Percentiles rank a stretch among this genome's conserved stretches.
Conservation (phyloP, 2,113 vertebrate species). For the Neotoma lepida region DNA sequence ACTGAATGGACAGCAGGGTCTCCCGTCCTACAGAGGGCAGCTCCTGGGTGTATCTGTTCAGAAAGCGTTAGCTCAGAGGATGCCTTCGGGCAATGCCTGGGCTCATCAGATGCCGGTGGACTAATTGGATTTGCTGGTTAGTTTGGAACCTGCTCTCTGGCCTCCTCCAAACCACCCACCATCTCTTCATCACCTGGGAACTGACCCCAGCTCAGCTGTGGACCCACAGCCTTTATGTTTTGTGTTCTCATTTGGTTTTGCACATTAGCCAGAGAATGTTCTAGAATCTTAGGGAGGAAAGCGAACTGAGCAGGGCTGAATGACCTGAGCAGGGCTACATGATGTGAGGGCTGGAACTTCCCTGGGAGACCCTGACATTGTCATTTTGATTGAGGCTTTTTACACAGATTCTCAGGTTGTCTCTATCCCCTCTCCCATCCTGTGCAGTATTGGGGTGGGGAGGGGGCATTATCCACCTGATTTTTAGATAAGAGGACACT, state of each 20-base stretch:
- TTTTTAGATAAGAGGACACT: no score
- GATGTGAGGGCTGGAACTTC: fast-evolving
- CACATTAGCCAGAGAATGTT: not conserved
- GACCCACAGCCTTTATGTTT: fast-evolving
- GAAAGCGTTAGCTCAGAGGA: not conserved
- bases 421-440: not conserved
- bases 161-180: not conserved
- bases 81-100: not conserved
- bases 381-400: not conserved
- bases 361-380: fast-evolving
- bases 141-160: not conserved
- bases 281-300: not conserved
- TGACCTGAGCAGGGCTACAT: not conserved
- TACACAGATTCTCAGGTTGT: fast-evolving
- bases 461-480: fast-evolving
- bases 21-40: not conserved
- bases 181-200: fast-evolving
- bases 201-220: not conserved
- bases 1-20: not conserved
- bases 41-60: fast-evolving
- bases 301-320: fast-evolving
- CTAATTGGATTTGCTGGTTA: not conserved
- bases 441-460: fast-evolving
- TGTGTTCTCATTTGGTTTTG: not conserved
- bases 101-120: not conserved